Percentiles rank a stretch among this genome's conserved stretches.
These are phyloP conservation scores for Tupaia tana DNA, from an alignment of 2,113 vertebrate species.

Conservation along the genomic window DNA sequence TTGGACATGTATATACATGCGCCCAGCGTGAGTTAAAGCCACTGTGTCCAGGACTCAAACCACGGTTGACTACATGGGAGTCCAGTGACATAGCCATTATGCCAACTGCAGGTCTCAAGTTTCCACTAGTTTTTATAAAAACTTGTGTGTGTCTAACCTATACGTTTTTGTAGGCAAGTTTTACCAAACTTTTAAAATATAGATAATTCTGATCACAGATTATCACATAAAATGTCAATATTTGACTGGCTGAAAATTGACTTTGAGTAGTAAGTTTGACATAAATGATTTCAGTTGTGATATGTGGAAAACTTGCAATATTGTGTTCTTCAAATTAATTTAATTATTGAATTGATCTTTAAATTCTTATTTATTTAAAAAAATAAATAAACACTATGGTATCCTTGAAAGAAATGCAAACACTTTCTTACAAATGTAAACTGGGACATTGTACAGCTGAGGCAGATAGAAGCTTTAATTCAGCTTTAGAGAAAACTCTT, in stretches of 20 bases:
- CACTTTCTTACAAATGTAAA: not conserved
- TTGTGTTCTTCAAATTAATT: not conserved
- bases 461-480: not conserved
- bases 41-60: no score
- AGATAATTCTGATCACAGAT: not conserved
- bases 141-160: not conserved
- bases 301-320: not conserved
- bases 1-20: no score
- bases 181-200: not conserved
- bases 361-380: not conserved
- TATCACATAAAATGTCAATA: not conserved
- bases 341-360: not conserved
- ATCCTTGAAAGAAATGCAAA: slow-evolving; percentile 12
- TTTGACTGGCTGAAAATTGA: not conserved
- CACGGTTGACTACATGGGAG: no score
- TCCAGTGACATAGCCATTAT: no score
- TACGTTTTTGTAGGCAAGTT: not conserved
- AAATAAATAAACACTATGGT: not conserved
- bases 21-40: no score
- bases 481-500: not conserved
- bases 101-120: not conserved
- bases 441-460: not conserved
- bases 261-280: not conserved
- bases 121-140: not conserved
- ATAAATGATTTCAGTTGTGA: not conserved